Evolutionary conservation across 2,113 vertebrate species (phyloP).

Genomic region (Callaeas wilsoni): DNA sequence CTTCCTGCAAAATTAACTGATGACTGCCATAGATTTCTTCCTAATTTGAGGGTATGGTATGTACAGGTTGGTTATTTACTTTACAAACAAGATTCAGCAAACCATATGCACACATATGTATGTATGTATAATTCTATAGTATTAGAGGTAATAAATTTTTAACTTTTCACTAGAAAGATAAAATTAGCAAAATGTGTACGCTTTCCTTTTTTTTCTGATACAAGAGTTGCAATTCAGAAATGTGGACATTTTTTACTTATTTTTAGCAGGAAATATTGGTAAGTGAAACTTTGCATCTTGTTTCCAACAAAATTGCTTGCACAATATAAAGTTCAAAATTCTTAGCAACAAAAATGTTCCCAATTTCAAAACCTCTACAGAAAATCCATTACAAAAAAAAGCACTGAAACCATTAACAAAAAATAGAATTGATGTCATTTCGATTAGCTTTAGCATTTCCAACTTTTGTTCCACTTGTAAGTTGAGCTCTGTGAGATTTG

Average conservation of each 20-base stretch:
- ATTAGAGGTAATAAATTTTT: background rate
- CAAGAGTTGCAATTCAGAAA: background rate
- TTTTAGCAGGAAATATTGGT: background rate
- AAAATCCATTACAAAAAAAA: background rate
- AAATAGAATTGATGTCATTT: background rate
- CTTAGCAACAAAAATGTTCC: background rate
- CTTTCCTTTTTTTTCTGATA: background rate
- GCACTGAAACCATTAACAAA: background rate
- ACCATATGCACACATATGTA: background rate
- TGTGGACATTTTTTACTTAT: background rate
- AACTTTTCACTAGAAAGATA: background rate
- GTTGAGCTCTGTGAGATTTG: background rate
- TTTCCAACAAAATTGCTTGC: background rate
- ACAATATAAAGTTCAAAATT: background rate
- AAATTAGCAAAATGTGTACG: background rate
- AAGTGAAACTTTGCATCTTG: background rate
- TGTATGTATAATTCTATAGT: background rate
- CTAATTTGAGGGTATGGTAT: background rate
- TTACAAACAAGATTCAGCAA: background rate
- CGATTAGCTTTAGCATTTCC: background rate
- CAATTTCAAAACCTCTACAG: background rate
- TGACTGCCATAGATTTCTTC: background rate
- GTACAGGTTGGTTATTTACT: background rate
- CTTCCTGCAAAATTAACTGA: background rate
- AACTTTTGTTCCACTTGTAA: background rate